Evolutionary conservation across 1,140 invertebrate genomes (phyloP).

Genomic region (Musca domestica): DNA sequence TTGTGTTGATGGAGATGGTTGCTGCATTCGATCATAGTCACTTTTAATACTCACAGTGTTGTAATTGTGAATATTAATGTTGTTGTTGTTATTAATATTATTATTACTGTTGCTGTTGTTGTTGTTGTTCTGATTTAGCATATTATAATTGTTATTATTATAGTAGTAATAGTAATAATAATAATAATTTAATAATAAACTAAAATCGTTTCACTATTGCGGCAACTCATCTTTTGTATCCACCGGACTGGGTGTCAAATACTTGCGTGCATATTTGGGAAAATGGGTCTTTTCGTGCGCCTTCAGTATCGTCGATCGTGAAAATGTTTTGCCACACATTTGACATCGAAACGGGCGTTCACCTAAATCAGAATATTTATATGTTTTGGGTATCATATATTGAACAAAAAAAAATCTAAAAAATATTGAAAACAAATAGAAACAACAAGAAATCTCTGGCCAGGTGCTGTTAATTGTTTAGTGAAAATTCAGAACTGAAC

Average conservation of each 20-base stretch:
- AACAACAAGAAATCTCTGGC: neutral
- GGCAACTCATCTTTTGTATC: constrained; percentile 77
- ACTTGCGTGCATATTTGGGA: constrained; percentile 84
- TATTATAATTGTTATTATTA: constrained; percentile 32
- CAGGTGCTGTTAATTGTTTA: neutral
- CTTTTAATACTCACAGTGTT: no score
- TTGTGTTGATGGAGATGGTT: constrained; percentile 27
- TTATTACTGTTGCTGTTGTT: constrained; percentile 31
- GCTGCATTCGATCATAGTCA: constrained; percentile 1
- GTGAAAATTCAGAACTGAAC: no score
- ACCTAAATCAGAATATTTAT: constrained; percentile 51
- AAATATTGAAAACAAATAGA: neutral
- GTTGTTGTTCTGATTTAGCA: constrained; percentile 18
- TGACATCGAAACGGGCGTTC: constrained; percentile 85
- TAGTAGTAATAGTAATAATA: constrained; percentile 53
- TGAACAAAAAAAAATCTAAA: neutral
- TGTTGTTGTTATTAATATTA: constrained; percentile 31
- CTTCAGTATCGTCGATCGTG: constrained; percentile 82
- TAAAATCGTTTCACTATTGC: constrained; percentile 60
- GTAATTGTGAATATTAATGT: constrained; percentile 24
- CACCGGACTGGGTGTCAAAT: constrained; percentile 78
- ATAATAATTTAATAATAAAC: constrained; percentile 55
- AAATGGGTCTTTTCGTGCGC: constrained; percentile 90
- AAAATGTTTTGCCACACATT: constrained; percentile 86
- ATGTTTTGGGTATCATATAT: neutral